Conservation (phyloP, 1,140 invertebrate genomes). For the Aphelenchoides avenae region DNA sequence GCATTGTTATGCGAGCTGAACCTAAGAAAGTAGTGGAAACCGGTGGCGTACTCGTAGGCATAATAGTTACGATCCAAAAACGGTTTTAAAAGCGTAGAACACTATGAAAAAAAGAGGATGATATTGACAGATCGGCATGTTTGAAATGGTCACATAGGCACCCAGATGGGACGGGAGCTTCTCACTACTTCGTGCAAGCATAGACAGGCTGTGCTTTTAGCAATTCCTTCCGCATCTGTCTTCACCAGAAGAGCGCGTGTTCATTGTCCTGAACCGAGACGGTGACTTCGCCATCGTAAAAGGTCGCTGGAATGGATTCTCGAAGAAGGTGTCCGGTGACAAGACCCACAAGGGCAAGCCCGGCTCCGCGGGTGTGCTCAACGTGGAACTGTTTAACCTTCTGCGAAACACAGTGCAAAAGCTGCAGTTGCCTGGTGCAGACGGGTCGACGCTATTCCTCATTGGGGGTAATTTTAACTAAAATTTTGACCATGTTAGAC, state of each 20-base stretch:
- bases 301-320: conserved; percentile 44
- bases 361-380: conserved; percentile 27
- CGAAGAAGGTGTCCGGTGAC: conserved; percentile 25
- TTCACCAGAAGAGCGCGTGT: conserved; percentile 38
- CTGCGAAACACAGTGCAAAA: conserved; percentile 50
- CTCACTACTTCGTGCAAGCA: no score
- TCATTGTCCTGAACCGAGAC: conserved; percentile 40
- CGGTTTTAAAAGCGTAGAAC: no score
- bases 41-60: no score
- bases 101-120: no score
- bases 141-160: no score
- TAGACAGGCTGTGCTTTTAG: no score
- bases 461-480: conserved; percentile 35
- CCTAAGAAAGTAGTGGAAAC: no score
- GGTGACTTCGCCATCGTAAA: conserved; percentile 48
- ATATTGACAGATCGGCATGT: no score
- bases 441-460: conserved; percentile 46
- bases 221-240: conserved; percentile 49
- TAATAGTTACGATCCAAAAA: no score
- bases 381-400: conserved; percentile 47
- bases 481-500: no score
- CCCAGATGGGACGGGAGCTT: no score
- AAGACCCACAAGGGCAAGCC: conserved; percentile 30
- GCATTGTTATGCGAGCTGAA: no score
- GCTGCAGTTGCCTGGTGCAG: conserved; percentile 40